Evolutionary conservation across 2,113 vertebrate genomes (phyloP), one percentile per base, ranked within the genome.

Genomic region (Aramus guarauna): DNA sequence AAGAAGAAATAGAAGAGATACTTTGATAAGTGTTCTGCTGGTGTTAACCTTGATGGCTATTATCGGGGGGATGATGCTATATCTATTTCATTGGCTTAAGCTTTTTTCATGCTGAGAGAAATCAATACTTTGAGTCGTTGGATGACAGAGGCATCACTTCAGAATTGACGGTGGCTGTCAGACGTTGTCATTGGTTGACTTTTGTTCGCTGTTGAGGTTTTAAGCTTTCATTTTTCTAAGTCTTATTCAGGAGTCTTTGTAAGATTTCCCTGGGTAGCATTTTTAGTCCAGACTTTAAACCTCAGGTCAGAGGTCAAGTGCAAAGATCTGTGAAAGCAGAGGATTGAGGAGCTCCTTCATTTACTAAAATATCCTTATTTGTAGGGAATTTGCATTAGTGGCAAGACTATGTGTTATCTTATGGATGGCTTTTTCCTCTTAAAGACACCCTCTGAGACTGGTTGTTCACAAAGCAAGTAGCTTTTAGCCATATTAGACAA

Each of bases 101-200:
- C 96, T 98, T 98, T 99, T 93, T 98, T 98, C 98, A 95, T 97
- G 98, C 97, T 98, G 98, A 96, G 98, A 98, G 98, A 99, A 99
- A 99, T 99, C 99, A 99, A 99, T 99, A 99, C 97, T 97, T 98
- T 37, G 98, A 98, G 98, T 98, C 96, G 45, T 97, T 90, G 98
- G 97, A 98, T 99, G 99, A 99, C 99, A 99, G 99, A 98, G 90
- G 98, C 98, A 99, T 99, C 98, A 98, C 98, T 99, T 98, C 98
- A 99, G 99, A 99, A 99, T 99, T 99, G 99, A 99, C 99, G 96
- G 98, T 98, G 98, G 96, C 98, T 99, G 99, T 99, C 99, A 99
- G 98, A 97, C 94, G 88, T 99, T 99, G 99, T 99, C 99, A 99
- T 99, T 99, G 98, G 97, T 98, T 99, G 99, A 99, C 99, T 99